Percentiles rank a stretch among this genome's conserved stretches.
phyloP scores from a whole-genome alignment of 2,113 vertebrate species.

The Sinosuthora webbiana region DNA sequence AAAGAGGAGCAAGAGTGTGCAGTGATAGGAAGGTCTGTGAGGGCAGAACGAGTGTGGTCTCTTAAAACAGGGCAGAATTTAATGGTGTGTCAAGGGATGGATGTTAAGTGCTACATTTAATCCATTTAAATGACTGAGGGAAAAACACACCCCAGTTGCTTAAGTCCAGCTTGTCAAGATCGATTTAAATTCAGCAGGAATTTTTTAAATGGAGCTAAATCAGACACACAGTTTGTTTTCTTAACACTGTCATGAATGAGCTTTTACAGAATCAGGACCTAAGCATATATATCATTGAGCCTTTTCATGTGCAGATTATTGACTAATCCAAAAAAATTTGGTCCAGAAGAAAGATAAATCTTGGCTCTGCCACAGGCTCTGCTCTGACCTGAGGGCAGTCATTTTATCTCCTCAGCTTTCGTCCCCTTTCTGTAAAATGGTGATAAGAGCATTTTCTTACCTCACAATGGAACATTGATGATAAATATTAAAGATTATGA shows the following conservation, averaged over 20 bases:
- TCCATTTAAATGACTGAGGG: neutral
- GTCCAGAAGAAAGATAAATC: neutral
- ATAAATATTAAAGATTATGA: conserved; percentile 17
- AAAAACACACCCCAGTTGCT: neutral
- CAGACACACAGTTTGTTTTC: neutral
- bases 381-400: neutral
- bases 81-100: neutral
- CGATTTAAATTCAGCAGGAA: neutral
- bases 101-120: neutral
- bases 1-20: neutral
- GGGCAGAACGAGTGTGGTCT: neutral
- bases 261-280: neutral
- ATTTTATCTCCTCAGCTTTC: conserved; percentile 5
- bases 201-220: neutral
- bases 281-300: neutral
- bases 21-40: neutral
- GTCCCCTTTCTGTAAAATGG: conserved; percentile 9
- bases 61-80: neutral
- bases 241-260: neutral
- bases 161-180: neutral
- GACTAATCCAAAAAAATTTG: neutral
- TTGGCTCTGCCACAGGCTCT: neutral
- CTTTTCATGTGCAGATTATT: neutral
- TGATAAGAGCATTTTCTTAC: conserved; percentile 36
- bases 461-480: neutral